Conservation (phyloP, 1,140 invertebrate genomes). For the Pentalonia nigronervosa region DNA sequence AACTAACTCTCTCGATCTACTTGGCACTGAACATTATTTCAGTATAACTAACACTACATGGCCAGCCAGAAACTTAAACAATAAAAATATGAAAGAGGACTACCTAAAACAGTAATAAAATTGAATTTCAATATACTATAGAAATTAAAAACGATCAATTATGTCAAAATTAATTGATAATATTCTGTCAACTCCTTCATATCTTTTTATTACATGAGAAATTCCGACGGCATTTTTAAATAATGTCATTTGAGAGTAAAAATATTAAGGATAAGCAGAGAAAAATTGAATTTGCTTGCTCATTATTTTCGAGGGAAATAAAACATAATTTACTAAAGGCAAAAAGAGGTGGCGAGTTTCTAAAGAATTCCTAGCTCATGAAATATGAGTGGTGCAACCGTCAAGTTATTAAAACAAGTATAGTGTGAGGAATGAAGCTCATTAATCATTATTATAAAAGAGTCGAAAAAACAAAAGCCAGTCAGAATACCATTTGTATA, state of each 20-base stretch:
- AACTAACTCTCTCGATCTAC: background rate
- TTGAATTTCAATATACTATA: background rate
- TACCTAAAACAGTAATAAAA: background rate
- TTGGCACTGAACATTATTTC: background rate
- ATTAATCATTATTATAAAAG: constrained; percentile 56
- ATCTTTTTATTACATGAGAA: background rate
- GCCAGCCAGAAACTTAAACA: background rate
- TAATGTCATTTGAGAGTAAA: background rate
- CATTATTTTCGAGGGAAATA: constrained; percentile 43
- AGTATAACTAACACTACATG: background rate
- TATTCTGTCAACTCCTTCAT: background rate
- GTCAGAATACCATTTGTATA: constrained; percentile 42
- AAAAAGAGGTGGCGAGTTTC: constrained; percentile 30
- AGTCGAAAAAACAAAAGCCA: constrained; percentile 50
- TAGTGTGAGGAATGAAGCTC: constrained; percentile 43
- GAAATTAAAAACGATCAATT: constrained; percentile 35
- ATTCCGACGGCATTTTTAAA: background rate
- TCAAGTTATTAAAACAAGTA: constrained; percentile 42
- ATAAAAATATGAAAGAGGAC: background rate
- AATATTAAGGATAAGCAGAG: background rate
- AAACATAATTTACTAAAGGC: constrained; percentile 40
- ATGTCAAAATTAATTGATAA: constrained; percentile 22
- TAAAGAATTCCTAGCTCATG: constrained; percentile 46
- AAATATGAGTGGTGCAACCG: constrained; percentile 47
- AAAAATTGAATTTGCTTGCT: constrained; percentile 51